Evolutionary conservation across 2,797 vertebrate genomes (phyloP).

Genomic region (Melanotaenia trifasciata): DNA sequence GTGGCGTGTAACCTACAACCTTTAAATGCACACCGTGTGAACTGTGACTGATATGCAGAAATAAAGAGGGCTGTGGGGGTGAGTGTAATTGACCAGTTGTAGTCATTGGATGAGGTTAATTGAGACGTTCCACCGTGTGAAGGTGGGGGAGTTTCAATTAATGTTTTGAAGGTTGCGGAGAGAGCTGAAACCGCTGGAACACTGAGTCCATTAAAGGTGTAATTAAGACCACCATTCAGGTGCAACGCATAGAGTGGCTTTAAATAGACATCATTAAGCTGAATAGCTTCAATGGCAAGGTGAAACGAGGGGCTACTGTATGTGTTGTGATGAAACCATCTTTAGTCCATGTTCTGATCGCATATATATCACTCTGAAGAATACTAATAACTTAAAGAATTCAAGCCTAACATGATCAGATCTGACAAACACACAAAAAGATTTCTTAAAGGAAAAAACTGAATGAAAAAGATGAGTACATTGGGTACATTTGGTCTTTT

Average conservation of each 20-base stretch:
- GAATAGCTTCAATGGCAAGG: constrained; percentile 26
- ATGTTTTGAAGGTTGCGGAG: constrained; percentile 70
- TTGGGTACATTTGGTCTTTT: not conserved
- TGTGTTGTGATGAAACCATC: not conserved
- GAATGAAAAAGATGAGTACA: not conserved
- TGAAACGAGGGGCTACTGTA: constrained; percentile 21
- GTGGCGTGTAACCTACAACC: not conserved
- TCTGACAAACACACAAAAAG: not conserved
- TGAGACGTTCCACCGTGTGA: constrained; percentile 67
- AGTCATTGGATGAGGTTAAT: constrained; percentile 73
- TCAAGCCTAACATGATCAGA: not conserved
- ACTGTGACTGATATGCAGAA: constrained; percentile 60
- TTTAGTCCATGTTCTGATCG: not conserved
- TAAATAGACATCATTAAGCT: constrained; percentile 59
- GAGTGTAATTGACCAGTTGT: constrained; percentile 72
- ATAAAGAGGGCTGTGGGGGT: not conserved
- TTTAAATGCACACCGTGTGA: constrained; percentile 48
- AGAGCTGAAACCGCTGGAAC: constrained; percentile 69
- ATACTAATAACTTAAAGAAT: not conserved
- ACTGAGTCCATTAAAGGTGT: constrained; percentile 69
- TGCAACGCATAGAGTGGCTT: constrained; percentile 53
- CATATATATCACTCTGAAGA: not conserved
- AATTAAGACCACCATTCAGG: constrained; percentile 71
- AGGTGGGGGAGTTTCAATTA: constrained; percentile 77
- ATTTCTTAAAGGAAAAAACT: not conserved